Conservation (phyloP, 2,797 vertebrate species). For the Peromyscus eremicus region DNA sequence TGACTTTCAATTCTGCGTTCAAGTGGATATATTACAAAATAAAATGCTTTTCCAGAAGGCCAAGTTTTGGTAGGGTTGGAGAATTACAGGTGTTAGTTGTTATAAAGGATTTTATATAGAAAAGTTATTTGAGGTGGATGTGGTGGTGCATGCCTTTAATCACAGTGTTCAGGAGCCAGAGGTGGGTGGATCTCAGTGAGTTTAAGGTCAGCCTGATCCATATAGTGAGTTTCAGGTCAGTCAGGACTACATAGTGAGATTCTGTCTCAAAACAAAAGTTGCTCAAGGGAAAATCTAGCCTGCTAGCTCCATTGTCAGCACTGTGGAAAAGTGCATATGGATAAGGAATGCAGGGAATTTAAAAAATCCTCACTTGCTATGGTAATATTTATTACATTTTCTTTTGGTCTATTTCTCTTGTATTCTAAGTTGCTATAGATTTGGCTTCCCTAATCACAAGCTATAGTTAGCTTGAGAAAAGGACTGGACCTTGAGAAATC, state of each 20-base stretch:
- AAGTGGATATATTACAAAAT: constrained; percentile 21
- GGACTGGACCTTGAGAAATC: constrained; percentile 38
- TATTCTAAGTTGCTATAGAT: constrained; percentile 9
- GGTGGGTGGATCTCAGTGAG: background rate
- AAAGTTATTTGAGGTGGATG: background rate
- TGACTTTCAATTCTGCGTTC: constrained; percentile 49
- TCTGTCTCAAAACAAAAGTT: background rate
- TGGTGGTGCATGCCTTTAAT: background rate
- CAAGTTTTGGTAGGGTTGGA: background rate
- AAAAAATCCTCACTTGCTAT: background rate
- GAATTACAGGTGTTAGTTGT: background rate
- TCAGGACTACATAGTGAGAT: background rate
- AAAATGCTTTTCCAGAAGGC: constrained; percentile 33
- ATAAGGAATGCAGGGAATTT: background rate
- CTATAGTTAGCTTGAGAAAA: background rate
- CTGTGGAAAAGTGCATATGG: background rate
- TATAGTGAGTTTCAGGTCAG: background rate
- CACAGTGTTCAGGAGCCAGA: background rate
- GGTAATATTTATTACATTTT: constrained; percentile 42
- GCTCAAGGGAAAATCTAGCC: background rate
- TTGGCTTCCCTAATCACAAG: background rate
- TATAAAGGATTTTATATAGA: background rate
- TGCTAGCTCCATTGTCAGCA: background rate
- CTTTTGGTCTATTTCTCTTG: background rate
- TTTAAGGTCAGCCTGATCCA: background rate